These are phyloP conservation scores for Natator depressus DNA, from an alignment of 2,113 vertebrate species.

Conservation along the genomic window DNA sequence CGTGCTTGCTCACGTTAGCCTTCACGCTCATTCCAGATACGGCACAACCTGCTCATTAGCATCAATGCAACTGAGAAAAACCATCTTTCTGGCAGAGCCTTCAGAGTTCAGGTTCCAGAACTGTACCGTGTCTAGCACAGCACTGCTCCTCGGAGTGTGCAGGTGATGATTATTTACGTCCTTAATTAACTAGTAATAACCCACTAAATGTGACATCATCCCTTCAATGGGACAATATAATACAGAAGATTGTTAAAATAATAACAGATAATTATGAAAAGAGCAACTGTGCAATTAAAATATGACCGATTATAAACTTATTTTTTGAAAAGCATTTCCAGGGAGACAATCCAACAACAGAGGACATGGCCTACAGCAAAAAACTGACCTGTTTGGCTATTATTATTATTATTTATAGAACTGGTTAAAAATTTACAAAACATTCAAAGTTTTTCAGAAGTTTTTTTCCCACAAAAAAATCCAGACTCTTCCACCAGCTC, in stretches of 20 bases:
- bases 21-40: background rate
- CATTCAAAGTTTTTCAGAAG: background rate
- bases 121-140: background rate
- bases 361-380: background rate
- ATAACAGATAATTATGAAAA: background rate
- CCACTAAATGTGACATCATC: background rate
- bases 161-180: background rate
- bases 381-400: background rate
- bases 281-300: background rate
- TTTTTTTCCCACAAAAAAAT: background rate
- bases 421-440: background rate
- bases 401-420: background rate
- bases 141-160: background rate
- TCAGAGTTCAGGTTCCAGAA: background rate
- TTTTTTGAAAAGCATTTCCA: background rate
- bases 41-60: background rate
- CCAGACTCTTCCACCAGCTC: background rate
- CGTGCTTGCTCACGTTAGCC: background rate
- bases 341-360: background rate
- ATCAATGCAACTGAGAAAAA: background rate
- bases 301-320: background rate
- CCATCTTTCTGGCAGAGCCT: background rate
- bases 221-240: background rate
- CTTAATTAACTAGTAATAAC: slow-evolving; percentile 13
- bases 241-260: too few relatives aligned